Evolutionary conservation across 1,140 invertebrate species (phyloP).

Genomic region (Aphidius ervi): DNA sequence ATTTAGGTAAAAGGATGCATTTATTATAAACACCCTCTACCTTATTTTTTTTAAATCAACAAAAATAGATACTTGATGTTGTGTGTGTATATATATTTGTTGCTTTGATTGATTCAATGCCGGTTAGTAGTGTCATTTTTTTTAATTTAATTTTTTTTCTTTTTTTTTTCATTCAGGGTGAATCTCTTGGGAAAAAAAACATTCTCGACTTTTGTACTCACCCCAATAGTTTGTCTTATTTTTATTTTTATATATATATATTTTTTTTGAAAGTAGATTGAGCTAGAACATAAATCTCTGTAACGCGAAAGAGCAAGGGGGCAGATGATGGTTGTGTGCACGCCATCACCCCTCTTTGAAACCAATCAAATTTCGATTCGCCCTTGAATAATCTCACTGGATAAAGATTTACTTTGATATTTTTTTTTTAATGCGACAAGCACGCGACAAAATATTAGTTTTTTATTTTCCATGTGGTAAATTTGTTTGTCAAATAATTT

Average conservation of each 20-base stretch:
- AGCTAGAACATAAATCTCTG: conserved; percentile 46
- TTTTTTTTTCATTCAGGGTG: no score
- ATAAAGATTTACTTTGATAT: neutral
- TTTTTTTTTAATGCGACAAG: conserved; percentile 9
- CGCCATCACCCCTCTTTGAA: conserved; percentile 29
- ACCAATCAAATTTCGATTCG: conserved; percentile 46
- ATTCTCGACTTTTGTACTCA: conserved; percentile 15
- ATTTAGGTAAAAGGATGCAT: conserved; percentile 50
- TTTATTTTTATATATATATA: neutral
- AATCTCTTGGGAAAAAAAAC: no score
- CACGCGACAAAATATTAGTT: conserved; percentile 14
- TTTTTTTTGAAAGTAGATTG: neutral
- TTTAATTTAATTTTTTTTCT: no score
- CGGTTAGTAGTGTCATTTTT: no score
- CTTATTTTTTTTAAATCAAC: neutral
- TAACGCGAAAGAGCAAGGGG: conserved; percentile 21
- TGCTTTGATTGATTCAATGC: no score
- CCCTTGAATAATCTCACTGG: conserved; percentile 2
- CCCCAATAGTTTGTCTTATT: no score
- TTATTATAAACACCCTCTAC: conserved; percentile 32
- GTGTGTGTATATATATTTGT: no score
- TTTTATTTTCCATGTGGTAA: conserved; percentile 9
- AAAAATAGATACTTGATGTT: no score
- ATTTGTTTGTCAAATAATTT: conserved; percentile 3
- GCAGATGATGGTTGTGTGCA: conserved; percentile 23